Base-by-base conservation (phyloP, 2,797 vertebrate species). In the Percopsis omiscomaycus region DNA sequence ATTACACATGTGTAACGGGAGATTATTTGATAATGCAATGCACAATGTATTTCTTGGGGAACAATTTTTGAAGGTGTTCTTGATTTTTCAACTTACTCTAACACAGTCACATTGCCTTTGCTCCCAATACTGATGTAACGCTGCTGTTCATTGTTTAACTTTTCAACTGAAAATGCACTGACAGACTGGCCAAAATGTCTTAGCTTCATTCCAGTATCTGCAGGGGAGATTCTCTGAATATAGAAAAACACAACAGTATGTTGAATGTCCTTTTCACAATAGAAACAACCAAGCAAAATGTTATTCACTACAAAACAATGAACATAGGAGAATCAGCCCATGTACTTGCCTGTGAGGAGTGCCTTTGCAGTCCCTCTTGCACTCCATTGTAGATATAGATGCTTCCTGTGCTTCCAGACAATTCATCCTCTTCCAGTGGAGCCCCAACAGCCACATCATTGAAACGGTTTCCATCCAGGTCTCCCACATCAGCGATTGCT, bases 361-460 rank as follows among this genome's bases (percentile, higher is more conserved):
- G 56, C 12, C 52, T n/a, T 2, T 16, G 63, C 30, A 92, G 66
- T 15, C 84, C 81, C 1, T 68, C 55, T 14, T 15, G 1, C 0
- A 62, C 65, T 61, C 89, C 88, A 0, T 90, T 93, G 67, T 85
- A 94, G 72, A 93, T 87, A 67, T 93, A 94, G 77, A 93, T 69
- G 6, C 90, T 93, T 77, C 93, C 92, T 1, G 73, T 70, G 0
- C 37, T 48, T 0, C 48, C 57, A 22, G 54, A 51, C 27, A 32
- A 58, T 2, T 71, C 68, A 0, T 74, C 74, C 2, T 79, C 83
- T 78, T 94, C 93, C 37, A 92, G 69, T 14, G 91, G 92, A 8
- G 92, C 90, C 42, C 92, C 93, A 0, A 92, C 81, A 50, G 88
- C 92, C 64, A 93, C 60, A 28, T 94, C 93, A 27, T 78, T 84